These are phyloP conservation scores for Tipula lateralis DNA, from an alignment of 2,888 invertebrate species.

Conservation along the genomic window DNA sequence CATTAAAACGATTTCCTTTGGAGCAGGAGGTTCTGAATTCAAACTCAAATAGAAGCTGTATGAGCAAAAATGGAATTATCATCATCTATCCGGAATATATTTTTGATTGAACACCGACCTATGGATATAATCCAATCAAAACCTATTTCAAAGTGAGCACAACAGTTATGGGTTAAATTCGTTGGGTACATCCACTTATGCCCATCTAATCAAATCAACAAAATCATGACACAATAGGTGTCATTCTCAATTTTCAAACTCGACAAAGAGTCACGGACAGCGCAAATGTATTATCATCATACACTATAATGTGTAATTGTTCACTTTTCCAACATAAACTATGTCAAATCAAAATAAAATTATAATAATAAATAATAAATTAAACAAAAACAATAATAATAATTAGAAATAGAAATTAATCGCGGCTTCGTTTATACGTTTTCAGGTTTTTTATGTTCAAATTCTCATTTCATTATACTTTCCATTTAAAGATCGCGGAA, in stretches of 20 bases:
- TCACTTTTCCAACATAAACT: background rate
- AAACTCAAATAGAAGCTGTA: too few relatives aligned
- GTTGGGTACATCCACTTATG: too few relatives aligned
- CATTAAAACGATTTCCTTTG: too few relatives aligned
- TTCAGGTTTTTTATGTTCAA: background rate
- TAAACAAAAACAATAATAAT: background rate
- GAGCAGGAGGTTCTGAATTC: too few relatives aligned
- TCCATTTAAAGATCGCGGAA: background rate
- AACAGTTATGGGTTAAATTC: too few relatives aligned
- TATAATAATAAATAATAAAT: background rate
- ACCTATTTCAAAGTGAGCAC: too few relatives aligned
- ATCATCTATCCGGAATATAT: too few relatives aligned
- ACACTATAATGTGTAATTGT: background rate
- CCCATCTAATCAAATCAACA: background rate
- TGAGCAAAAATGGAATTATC: too few relatives aligned
- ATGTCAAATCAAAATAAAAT: background rate
- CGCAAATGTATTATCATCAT: background rate
- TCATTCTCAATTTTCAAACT: background rate
- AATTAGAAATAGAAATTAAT: background rate
- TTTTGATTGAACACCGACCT: too few relatives aligned
- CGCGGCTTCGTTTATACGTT: background rate
- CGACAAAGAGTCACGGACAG: background rate
- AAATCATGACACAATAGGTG: background rate
- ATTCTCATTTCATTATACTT: background rate
- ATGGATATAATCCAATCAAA: too few relatives aligned